phyloP scores from a whole-genome alignment of 1,140 invertebrate genomes.

The Aphaenogaster floridana region DNA sequence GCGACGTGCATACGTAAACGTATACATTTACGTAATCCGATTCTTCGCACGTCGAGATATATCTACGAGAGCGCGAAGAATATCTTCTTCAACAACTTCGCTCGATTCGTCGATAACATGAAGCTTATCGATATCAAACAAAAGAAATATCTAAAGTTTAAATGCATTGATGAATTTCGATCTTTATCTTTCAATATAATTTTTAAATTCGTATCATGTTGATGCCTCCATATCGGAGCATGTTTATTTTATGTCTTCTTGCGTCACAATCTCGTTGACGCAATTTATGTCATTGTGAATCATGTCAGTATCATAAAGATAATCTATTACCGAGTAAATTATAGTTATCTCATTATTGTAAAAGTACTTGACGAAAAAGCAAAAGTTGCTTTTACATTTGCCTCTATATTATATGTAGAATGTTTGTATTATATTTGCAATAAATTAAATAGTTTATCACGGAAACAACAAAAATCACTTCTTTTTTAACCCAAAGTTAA shows the following conservation, averaged over 20 bases:
- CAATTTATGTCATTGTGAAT: conserved; percentile 38
- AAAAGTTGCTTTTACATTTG: background rate
- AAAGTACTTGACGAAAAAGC: background rate
- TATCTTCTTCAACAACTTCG: background rate
- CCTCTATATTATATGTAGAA: too few species aligned
- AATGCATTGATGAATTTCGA: background rate
- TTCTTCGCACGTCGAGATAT: background rate
- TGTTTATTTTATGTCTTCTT: background rate
- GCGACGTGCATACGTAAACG: background rate
- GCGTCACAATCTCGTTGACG: conserved; percentile 20
- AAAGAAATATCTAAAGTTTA: background rate
- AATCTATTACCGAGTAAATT: background rate
- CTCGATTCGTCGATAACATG: background rate
- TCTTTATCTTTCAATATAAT: background rate
- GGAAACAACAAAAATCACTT: background rate
- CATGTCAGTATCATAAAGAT: background rate
- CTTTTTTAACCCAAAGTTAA: background rate
- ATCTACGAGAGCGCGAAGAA: background rate
- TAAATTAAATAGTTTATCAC: background rate
- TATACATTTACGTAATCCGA: background rate
- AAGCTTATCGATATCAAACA: background rate
- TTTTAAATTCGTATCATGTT: conserved; percentile 12
- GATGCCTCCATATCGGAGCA: background rate
- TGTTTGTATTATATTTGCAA: background rate
- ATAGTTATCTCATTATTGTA: background rate